Evolutionary conservation across 2,797 vertebrate genomes (phyloP), one percentile per base, ranked within the genome.

Genomic region (Pangasius macronema): DNA sequence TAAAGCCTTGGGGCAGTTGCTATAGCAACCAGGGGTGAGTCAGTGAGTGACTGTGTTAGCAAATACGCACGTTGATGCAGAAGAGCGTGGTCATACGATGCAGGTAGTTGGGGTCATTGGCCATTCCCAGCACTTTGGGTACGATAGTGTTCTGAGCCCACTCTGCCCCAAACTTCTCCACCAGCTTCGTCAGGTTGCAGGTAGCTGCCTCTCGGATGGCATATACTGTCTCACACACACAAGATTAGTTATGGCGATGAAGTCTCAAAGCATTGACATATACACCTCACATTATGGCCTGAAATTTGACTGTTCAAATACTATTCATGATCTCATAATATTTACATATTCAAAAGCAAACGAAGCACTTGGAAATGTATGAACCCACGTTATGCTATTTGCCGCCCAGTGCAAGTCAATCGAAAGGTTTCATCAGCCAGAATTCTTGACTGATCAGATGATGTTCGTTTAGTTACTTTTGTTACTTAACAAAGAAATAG

Each of bases 51-150:
- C 16, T 36, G 57, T 80, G 86, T 61, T 70, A 42, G 76, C 68
- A 70, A 27, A 9, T 90, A 96, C 97, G 96, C 93, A 98, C 97
- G 42, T 98, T 98, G 90, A 98, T 97, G 93, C 97, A 98, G 94
- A 98, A 98, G 5, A 98, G 95, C 33, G 97, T 98, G 72, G 97
- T 98, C 97, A 98, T 98, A 89, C 97, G 96, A 92, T 98, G 97
- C 88, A 98, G 95, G 93, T 98, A 98, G 92, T 98, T 98, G 89
- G 97, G 97, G 91, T 98, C 97, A 11, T 97, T 96, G 82, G 97
- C 97, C 97, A 98, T 98, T 22, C 97, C 96, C 89, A 98, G 92
- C 30, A 98, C 97, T 93, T 97, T 98, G 86, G 97, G 97, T 16
- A 98, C 96, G 0, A 98, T 97, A 83, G 97, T 97, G 92, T 97